Evolutionary conservation across 2,888 invertebrate genomes (phyloP).

Genomic region (Tinea pellionella): DNA sequence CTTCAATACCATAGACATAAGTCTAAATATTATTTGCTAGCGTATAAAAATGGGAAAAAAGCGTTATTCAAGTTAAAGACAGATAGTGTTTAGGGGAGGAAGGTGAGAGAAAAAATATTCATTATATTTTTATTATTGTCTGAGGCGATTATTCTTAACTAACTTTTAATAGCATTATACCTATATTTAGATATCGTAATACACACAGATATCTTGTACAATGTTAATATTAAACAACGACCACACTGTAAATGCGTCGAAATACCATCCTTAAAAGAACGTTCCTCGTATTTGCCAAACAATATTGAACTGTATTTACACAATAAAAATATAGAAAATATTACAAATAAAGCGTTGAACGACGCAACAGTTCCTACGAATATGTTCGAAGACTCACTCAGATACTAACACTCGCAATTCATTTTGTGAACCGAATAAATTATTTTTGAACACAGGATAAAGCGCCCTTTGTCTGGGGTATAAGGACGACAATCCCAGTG

Average conservation of each 20-base stretch:
- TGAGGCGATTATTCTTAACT: not conserved
- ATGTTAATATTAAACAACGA: too few relatives aligned
- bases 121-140: not conserved
- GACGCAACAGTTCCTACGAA: constrained; percentile 65
- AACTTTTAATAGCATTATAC: not conserved
- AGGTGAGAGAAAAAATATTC: constrained; percentile 2
- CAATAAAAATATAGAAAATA: constrained; percentile 18
- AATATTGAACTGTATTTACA: not conserved
- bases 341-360: constrained; percentile 51
- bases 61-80: not conserved
- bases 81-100: constrained; percentile 1
- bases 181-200: too few relatives aligned
- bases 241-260: too few relatives aligned
- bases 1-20: constrained; percentile 17
- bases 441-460: constrained; percentile 42
- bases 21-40: constrained; percentile 10
- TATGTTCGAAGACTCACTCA: constrained; percentile 68
- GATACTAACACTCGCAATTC: constrained; percentile 69
- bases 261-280: too few relatives aligned
- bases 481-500: constrained; percentile 42
- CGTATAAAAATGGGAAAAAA: constrained; percentile 9
- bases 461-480: constrained; percentile 35
- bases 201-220: too few relatives aligned
- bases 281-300: not conserved
- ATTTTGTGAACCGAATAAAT: constrained; percentile 69